These are phyloP conservation scores for Ametastegia equiseti DNA, from an alignment of 2,888 invertebrate species.

Conservation along the genomic window DNA sequence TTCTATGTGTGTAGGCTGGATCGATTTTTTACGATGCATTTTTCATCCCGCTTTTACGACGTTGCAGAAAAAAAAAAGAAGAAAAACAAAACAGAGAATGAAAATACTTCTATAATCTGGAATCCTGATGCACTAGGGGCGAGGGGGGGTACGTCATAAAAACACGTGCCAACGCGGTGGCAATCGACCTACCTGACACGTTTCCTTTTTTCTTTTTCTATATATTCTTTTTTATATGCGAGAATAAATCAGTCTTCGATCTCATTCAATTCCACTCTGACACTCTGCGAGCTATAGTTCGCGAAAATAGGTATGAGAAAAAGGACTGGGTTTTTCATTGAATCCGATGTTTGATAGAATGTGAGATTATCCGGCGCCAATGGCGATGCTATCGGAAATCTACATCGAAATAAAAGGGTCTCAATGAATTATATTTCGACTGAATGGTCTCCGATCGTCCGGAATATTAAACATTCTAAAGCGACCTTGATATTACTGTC, in stretches of 20 bases:
- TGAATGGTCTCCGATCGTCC: conserved; percentile 3
- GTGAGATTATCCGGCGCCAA: conserved; percentile 5
- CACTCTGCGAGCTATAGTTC: too few species aligned
- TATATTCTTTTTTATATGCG: background rate
- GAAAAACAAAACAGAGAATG: background rate
- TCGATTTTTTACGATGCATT: conserved; percentile 12
- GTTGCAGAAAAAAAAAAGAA: background rate
- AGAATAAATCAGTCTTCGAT: conserved; percentile 19
- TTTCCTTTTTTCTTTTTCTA: background rate
- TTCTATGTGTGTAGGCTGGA: conserved; percentile 25
- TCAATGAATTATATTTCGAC: background rate
- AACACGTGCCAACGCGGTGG: background rate
- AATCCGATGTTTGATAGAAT: conserved; percentile 3
- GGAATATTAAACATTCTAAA: background rate
- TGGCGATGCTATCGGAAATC: background rate
- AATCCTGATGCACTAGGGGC: background rate
- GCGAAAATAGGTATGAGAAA: background rate
- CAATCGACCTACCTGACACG: conserved; percentile 3
- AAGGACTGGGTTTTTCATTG: background rate
- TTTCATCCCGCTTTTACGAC: conserved; percentile 19
- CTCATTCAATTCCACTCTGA: background rate
- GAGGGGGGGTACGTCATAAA: background rate
- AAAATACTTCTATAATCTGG: background rate
- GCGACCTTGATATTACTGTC: conserved; percentile 33
- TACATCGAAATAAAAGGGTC: conserved; percentile 18